phyloP scores from a whole-genome alignment of 1,140 invertebrate genomes.

The Neodiprion lecontei region DNA sequence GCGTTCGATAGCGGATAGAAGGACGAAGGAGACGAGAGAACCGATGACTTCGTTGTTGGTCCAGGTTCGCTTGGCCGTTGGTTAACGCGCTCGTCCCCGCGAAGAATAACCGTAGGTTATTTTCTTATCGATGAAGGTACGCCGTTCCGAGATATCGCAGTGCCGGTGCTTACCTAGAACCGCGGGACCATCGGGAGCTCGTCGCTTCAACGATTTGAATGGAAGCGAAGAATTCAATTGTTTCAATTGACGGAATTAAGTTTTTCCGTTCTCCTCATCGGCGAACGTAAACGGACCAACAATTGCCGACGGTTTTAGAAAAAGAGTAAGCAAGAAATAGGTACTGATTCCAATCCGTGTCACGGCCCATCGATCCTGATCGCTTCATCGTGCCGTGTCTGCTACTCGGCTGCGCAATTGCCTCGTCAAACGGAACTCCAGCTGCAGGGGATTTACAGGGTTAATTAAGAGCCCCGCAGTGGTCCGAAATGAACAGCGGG shows the following conservation, averaged over 20 bases:
- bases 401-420: too few relatives aligned
- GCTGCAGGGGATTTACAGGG: too few relatives aligned
- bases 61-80: background rate
- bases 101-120: background rate
- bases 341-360: too few relatives aligned
- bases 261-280: background rate
- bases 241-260: background rate
- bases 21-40: background rate
- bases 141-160: background rate
- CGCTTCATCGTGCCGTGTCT: too few relatives aligned
- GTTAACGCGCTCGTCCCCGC: background rate
- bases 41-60: conserved; percentile 7
- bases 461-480: too few relatives aligned
- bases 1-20: conserved; percentile 36
- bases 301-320: background rate
- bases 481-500: too few relatives aligned
- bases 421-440: too few relatives aligned
- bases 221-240: background rate
- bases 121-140: background rate
- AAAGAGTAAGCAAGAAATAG: too few relatives aligned
- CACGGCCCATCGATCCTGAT: too few relatives aligned
- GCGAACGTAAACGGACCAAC: background rate
- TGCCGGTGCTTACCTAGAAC: background rate
- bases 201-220: background rate
- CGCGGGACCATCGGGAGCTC: background rate